Evolutionary conservation across 2,113 vertebrate species (phyloP), one percentile per base, ranked within the genome.

Genomic region (Syngnathus floridae): DNA sequence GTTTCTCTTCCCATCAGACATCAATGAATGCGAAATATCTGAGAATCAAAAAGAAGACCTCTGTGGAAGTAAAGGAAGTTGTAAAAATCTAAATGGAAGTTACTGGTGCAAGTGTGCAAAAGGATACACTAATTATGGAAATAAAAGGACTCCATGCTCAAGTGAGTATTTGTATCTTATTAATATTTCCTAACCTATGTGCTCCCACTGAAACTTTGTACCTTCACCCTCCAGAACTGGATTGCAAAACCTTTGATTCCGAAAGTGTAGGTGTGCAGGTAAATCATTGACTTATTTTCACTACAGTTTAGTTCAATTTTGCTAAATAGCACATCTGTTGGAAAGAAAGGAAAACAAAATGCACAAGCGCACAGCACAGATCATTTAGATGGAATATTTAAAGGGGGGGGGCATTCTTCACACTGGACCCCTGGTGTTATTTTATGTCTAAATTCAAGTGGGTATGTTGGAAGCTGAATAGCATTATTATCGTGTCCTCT

Each of bases 111-210:
- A 5, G 0, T 92, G 91, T 68, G 1, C 11, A 10, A 0, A 51
- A 19, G 90, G 90, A 64, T 85, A 76, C 84, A 90, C 80, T 57
- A 88, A 79, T 70, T 90, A 85, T 19, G 82, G 79, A 31, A 74
- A 63, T 0, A 1, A 78, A 36, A 70, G 49, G 45, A 84, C 71
- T 5, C 76, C 56, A 14, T 92, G 91, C 63, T 81, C 81, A 73
- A 51, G 91, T 91, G 63, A 83, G 81, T 82, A 31, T 13, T 4
- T 6, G 14, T 17, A 14, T 61, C 31, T 65, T 26, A 7, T 14
- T 37, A 1, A 13, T 31, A 63, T 58, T 61, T n/a, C 66, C 14
- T 58, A 31, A 31, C 26, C 36, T 46, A 41, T 35, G 31, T 40
- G 17, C 62, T 54, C 40, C 3, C 19, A 21, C 0, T 10, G n/a